Percentiles rank a stretch among this genome's conserved stretches.
Conservation (phyloP, 1,140 invertebrate species). For the Apolygus lucorum region DNA sequence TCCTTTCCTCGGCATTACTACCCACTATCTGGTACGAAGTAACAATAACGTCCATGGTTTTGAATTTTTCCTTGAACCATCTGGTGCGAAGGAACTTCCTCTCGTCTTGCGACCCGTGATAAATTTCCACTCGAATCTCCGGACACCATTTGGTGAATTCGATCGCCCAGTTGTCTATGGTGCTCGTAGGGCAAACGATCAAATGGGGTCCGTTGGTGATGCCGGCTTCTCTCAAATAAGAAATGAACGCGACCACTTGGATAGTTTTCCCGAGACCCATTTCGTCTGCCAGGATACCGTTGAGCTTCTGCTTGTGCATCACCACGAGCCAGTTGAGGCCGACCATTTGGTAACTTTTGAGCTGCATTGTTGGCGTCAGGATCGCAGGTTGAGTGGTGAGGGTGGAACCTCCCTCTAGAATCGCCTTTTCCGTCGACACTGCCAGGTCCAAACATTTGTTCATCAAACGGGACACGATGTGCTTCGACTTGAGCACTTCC, state of each 20-base stretch:
- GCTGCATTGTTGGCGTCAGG: constrained; percentile 51
- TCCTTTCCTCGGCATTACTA: constrained; percentile 71
- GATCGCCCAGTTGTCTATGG: constrained; percentile 82
- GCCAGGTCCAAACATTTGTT: constrained; percentile 65
- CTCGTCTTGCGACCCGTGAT: constrained; percentile 82
- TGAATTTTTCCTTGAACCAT: constrained; percentile 64
- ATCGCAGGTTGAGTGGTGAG: constrained; percentile 57
- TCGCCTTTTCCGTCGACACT: constrained; percentile 57
- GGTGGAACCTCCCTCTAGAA: constrained; percentile 54
- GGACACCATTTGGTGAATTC: constrained; percentile 83
- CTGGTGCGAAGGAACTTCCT: constrained; percentile 62
- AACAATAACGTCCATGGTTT: constrained; percentile 71
- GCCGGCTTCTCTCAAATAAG: constrained; percentile 67
- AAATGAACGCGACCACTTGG: constrained; percentile 81
- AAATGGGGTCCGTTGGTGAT: constrained; percentile 60
- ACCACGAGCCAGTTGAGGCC: constrained; percentile 90
- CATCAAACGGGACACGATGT: constrained; percentile 59
- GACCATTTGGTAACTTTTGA: constrained; percentile 85
- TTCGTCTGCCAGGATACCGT: constrained; percentile 88
- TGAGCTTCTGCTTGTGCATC: constrained; percentile 79
- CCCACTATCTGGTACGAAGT: constrained; percentile 80
- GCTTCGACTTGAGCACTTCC: constrained; percentile 55
- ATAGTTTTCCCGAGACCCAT: constrained; percentile 90
- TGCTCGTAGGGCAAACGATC: constrained; percentile 86
- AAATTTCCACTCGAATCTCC: constrained; percentile 64